These are phyloP conservation scores for Agrotis exclamationis DNA, from an alignment of 2,888 invertebrate genomes.

Conservation along the genomic window DNA sequence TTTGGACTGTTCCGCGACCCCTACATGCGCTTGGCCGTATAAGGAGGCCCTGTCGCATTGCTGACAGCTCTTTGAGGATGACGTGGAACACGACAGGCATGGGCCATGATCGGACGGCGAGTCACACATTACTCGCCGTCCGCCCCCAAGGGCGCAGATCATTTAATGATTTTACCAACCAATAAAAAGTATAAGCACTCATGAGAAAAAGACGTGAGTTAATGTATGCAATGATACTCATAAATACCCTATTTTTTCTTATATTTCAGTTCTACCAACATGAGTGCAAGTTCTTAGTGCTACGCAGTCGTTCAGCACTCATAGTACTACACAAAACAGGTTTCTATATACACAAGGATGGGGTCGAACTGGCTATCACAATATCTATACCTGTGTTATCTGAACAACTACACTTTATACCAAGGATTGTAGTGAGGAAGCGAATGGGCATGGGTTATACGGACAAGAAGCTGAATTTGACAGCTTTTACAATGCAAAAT, in stretches of 20 bases:
- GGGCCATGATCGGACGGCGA: too few relatives aligned
- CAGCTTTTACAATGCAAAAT: slow-evolving; percentile 75
- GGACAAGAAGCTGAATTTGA: slow-evolving; percentile 73
- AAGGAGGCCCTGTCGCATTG: too few relatives aligned
- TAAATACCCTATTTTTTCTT: not conserved
- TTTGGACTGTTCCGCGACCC: too few relatives aligned
- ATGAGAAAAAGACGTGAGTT: too few relatives aligned
- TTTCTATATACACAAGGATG: slow-evolving; percentile 73
- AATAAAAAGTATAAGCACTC: too few relatives aligned
- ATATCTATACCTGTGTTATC: slow-evolving; percentile 68
- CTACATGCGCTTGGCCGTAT: too few relatives aligned
- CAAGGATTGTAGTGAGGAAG: slow-evolving; percentile 76
- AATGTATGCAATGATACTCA: too few relatives aligned
- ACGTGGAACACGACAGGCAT: too few relatives aligned
- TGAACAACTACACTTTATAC: slow-evolving; percentile 76
- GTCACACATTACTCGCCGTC: too few relatives aligned
- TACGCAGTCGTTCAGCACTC: slow-evolving; percentile 73
- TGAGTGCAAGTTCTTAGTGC: slow-evolving; percentile 82
- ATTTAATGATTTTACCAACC: too few relatives aligned
- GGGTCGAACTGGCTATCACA: slow-evolving; percentile 70
- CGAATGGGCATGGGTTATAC: slow-evolving; percentile 65
- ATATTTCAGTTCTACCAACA: slow-evolving; percentile 75
- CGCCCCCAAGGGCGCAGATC: too few relatives aligned
- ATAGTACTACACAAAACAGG: slow-evolving; percentile 77
- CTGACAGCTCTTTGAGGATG: too few relatives aligned